Evolutionary conservation across 2,113 vertebrate genomes (phyloP).

Genomic region (Micronycteris hirsuta): DNA sequence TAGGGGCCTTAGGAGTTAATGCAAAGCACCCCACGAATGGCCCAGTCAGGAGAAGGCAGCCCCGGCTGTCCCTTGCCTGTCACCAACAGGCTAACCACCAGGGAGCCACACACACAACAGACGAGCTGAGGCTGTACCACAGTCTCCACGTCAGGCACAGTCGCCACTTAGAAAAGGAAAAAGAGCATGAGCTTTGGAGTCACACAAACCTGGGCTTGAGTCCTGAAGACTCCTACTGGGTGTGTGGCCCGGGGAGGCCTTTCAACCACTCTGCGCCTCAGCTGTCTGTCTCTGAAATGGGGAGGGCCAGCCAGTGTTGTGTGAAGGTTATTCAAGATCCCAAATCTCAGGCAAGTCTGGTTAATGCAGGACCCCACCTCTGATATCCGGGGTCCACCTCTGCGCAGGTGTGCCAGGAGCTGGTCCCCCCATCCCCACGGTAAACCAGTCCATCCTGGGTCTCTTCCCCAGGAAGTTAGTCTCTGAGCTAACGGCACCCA

Average conservation of each 20-base stretch:
- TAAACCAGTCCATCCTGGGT: neutral
- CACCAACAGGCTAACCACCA: neutral
- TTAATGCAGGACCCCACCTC: neutral
- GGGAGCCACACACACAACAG: neutral
- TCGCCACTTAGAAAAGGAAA: neutral
- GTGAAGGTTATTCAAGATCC: neutral
- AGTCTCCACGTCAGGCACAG: neutral
- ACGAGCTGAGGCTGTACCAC: neutral
- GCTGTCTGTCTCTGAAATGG: neutral
- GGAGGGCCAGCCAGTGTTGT: neutral
- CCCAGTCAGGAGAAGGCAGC: neutral
- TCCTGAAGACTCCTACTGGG: neutral
- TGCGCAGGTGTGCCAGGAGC: neutral
- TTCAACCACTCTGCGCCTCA: neutral
- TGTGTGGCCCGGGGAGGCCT: neutral
- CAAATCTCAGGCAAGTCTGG: neutral
- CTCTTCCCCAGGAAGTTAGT: neutral
- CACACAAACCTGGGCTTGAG: neutral
- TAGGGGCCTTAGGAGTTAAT: neutral
- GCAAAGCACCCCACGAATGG: neutral
- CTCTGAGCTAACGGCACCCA: neutral
- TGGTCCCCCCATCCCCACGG: fast-evolving
- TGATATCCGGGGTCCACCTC: neutral
- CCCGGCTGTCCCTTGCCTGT: neutral
- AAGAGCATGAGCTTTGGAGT: neutral